Conservation (phyloP, 2,888 invertebrate genomes). For the Monochamus alternatus region DNA sequence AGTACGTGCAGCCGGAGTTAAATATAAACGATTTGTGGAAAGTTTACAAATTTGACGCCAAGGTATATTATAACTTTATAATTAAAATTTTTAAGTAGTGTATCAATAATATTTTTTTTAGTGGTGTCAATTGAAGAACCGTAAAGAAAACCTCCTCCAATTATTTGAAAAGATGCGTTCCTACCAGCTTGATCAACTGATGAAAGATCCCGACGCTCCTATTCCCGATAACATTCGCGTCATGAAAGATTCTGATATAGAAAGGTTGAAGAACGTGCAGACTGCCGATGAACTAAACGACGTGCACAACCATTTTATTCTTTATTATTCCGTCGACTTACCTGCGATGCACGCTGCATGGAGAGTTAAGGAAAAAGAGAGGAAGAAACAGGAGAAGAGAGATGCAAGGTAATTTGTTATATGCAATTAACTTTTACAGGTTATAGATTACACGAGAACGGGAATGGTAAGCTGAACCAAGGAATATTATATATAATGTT, state of each 20-base stretch:
- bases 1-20: conserved; percentile 95
- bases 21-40: conserved; percentile 98
- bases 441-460: neutral
- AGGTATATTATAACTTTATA: conserved; percentile 72
- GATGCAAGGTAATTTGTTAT: conserved; percentile 57
- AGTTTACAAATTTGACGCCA: conserved; percentile 96
- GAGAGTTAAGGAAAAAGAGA: conserved; percentile 79
- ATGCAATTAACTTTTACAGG: neutral
- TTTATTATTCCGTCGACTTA: conserved; percentile 91
- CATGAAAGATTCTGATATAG: conserved; percentile 89
- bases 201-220: conserved; percentile 87
- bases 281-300: conserved; percentile 94
- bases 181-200: conserved; percentile 88
- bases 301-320: conserved; percentile 92
- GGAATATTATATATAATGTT: no score
- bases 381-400: conserved; percentile 73
- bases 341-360: conserved; percentile 87
- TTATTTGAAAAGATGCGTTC: conserved; percentile 94
- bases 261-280: conserved; percentile 83
- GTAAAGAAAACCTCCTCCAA: conserved; percentile 87
- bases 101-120: conserved; percentile 31
- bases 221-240: conserved; percentile 87
- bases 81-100: no score
- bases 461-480: no score
- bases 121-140: conserved; percentile 90